A percentile compares a stretch with the other conserved stretches of the same genome.
phyloP scores from a whole-genome alignment of 2,113 vertebrate genomes.

The Albula glossodonta region DNA sequence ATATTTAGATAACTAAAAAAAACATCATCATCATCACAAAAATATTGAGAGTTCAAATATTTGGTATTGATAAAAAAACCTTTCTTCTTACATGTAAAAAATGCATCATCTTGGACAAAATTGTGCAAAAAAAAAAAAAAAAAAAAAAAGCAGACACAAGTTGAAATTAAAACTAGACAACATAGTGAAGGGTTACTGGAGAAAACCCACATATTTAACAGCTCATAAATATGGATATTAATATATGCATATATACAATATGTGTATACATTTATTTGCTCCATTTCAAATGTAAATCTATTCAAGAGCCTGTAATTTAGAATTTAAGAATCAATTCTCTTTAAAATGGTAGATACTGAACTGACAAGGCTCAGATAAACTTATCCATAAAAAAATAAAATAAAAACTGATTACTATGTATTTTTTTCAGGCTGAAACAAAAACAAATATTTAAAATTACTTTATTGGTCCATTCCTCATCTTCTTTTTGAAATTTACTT shows the following conservation, averaged over 20 bases:
- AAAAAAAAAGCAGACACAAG: neutral
- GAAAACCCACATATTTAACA: too few species aligned
- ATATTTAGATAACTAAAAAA: too few species aligned
- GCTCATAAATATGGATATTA: too few species aligned
- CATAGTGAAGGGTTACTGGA: neutral
- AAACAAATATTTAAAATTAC: slow-evolving; percentile 9
- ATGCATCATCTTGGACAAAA: neutral
- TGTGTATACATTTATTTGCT: neutral
- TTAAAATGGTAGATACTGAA: neutral
- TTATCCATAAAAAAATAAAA: slow-evolving; percentile 10
- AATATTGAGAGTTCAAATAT: too few species aligned
- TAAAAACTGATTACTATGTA: slow-evolving; percentile 11
- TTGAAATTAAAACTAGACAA: neutral
- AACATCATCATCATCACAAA: too few species aligned
- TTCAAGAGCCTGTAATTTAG: too few species aligned
- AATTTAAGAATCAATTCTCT: neutral
- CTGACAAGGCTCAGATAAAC: neutral
- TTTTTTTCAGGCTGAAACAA: slow-evolving; percentile 19
- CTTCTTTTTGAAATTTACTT: neutral
- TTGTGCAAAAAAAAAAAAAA: neutral
- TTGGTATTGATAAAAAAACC: too few species aligned
- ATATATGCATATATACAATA: too few species aligned
- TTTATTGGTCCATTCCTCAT: slow-evolving; percentile 11
- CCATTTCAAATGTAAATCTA: neutral
- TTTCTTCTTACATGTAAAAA: too few species aligned